A percentile compares a stretch with the other conserved stretches of the same genome.
Conservation (phyloP, 2,113 vertebrate genomes). For the Anguilla japonica region DNA sequence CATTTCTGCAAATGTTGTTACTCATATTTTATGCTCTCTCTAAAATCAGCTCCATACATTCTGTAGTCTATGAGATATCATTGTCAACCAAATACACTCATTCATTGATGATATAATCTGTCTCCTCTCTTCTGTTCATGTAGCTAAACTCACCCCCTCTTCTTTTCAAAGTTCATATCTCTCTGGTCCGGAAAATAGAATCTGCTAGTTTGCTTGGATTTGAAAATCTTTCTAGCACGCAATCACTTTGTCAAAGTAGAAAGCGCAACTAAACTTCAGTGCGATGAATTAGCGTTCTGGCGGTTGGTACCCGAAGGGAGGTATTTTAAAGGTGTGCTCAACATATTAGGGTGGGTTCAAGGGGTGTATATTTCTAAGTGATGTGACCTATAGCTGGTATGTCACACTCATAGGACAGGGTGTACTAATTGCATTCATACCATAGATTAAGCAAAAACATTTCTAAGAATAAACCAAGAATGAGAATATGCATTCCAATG, state of each 20-base stretch:
- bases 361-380: too few species aligned
- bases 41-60: too few species aligned
- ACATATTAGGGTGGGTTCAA: neutral
- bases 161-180: neutral
- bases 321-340: neutral
- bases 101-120: neutral
- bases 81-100: too few species aligned
- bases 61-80: too few species aligned
- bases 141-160: neutral
- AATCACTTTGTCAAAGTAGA: neutral
- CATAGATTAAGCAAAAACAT: neutral
- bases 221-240: neutral
- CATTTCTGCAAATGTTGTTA: too few species aligned
- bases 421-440: neutral
- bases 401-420: neutral
- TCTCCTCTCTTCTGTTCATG: neutral
- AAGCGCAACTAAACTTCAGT: neutral
- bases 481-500: neutral
- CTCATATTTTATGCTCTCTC: too few species aligned
- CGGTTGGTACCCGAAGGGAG: neutral
- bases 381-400: neutral
- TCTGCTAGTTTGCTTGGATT: neutral
- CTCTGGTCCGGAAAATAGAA: neutral
- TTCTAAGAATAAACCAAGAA: neutral
- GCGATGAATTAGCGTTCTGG: neutral